phyloP scores from a whole-genome alignment of 2,113 vertebrate genomes.

The Mustela lutreola region DNA sequence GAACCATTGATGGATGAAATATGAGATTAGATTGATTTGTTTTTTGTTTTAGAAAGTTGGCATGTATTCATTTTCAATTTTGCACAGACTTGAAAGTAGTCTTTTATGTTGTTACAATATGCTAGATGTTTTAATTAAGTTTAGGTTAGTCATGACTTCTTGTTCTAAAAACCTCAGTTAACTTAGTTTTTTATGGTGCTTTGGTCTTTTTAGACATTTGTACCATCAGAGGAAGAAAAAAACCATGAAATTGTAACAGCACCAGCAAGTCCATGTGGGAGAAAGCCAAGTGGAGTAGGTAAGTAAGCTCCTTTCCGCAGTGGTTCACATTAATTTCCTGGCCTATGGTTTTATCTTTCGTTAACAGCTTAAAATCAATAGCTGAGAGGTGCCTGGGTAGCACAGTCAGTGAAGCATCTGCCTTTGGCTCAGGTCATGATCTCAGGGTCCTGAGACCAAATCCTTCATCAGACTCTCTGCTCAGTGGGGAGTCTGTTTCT shows the following conservation, averaged over 20 bases:
- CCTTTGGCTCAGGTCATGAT: neutral
- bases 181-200: slow-evolving; percentile 20
- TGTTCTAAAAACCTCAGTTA: neutral
- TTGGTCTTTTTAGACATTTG: slow-evolving; percentile 67
- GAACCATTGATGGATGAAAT: neutral
- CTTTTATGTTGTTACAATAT: neutral
- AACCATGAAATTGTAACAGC: neutral
- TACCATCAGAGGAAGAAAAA: slow-evolving; percentile 50
- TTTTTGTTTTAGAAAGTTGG: neutral
- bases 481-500: neutral
- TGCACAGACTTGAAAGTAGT: neutral
- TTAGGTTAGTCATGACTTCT: neutral
- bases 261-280: neutral
- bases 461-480: neutral
- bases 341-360: neutral
- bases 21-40: neutral
- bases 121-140: neutral
- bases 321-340: neutral
- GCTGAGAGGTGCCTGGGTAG: neutral
- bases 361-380: neutral
- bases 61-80: neutral
- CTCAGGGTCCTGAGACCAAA: neutral
- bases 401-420: neutral
- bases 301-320: slow-evolving; percentile 26
- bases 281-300: neutral